Evolutionary conservation across 2,888 invertebrate species (phyloP), one percentile per base, ranked within the genome.

Genomic region (Cerastoderma edule): DNA sequence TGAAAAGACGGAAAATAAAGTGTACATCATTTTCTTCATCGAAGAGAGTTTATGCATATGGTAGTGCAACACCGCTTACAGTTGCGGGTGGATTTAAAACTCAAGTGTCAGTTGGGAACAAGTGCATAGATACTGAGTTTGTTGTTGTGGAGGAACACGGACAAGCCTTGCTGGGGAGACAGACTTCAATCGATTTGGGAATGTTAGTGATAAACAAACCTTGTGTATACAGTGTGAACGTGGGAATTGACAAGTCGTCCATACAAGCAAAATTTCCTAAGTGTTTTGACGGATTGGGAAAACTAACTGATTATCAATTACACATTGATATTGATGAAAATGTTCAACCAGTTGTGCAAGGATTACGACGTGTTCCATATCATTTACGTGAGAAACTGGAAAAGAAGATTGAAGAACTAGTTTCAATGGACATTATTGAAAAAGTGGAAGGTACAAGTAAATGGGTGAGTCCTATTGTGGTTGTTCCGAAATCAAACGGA

Each of bases 391-490:
- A 67, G 24, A 75, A 69, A 24, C 30, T 72, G n/a, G 75, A 75
- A 22, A 39, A 53, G 53, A 78, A 75, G 44, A 0, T 80, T 16
- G 22, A 74, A 28, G 72, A 78, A n/a, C 57, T 77, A 6, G 72
- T 63, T 32, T 19, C 24, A 22, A 19, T 54, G 22, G 78, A 77
- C 33, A 79, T 81, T 33, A 83, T 79, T 57, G 83, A 77, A 65
- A 67, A 65, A 63, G 78, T 78, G 8, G 30, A 78, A 2, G 66
- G 33, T 10, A 68, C 80, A n/a, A 65, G 68, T 60, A 30, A 35
- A 19, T 77, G 73, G 77, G 66, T 81, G 22, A 64, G 35, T n/a
- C 78, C 79, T 35, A 33, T 81, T 50, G 77, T 83, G 2, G 64
- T 77, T 28, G 67, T 78, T 5, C 74, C 81, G 27, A 83, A 80